These are phyloP conservation scores for Mylabris sibirica DNA, from an alignment of 2,888 invertebrate species.

Conservation along the genomic window DNA sequence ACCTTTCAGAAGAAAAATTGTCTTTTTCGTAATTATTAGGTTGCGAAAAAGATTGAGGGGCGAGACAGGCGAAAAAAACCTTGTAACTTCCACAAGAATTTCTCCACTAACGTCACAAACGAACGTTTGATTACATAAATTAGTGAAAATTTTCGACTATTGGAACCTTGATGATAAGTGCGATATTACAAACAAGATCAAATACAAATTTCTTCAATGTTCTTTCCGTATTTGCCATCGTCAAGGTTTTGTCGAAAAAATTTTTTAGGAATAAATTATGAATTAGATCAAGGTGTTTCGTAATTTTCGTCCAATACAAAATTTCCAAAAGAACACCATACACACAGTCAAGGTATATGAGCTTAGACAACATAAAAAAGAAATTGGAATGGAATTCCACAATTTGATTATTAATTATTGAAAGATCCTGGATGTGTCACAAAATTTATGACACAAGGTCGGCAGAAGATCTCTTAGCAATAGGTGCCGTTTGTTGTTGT, in stretches of 20 bases:
- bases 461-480: constrained; percentile 8
- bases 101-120: background rate
- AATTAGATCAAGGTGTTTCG: background rate
- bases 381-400: background rate
- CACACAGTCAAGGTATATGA: background rate
- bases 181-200: background rate
- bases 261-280: background rate
- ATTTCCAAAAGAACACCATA: background rate
- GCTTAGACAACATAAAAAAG: background rate
- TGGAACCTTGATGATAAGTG: background rate
- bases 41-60: background rate
- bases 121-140: background rate
- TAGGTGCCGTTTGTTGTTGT: background rate
- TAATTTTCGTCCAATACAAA: background rate
- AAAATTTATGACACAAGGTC: constrained; percentile 25
- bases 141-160: background rate
- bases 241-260: constrained; percentile 4
- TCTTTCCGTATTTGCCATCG: background rate
- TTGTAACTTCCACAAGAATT: background rate
- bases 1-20: background rate
- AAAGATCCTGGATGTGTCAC: constrained; percentile 3
- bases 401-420: background rate
- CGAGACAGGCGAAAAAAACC: background rate
- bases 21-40: background rate
- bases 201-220: constrained; percentile 1